phyloP scores from a whole-genome alignment of 2,888 invertebrate genomes.

The Campoplex capitator region DNA sequence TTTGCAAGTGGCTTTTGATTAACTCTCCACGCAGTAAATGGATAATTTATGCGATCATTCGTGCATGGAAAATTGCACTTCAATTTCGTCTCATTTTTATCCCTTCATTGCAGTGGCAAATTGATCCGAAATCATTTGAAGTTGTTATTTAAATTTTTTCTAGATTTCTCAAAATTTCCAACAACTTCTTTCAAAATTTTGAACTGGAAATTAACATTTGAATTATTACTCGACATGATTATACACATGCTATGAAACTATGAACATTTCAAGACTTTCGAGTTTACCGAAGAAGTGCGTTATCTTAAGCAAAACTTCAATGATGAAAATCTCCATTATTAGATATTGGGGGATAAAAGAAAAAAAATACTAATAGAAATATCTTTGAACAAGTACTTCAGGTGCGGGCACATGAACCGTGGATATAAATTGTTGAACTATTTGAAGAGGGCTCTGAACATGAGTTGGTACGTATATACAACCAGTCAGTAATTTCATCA shows the following conservation, averaged over 20 bases:
- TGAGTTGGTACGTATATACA: too few species aligned
- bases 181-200: not conserved
- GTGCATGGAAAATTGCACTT: not conserved
- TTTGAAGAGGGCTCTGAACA: too few species aligned
- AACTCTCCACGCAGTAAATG: not conserved
- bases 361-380: too few species aligned
- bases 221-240: not conserved
- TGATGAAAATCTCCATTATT: not conserved
- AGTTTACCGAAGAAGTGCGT: not conserved
- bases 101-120: not conserved
- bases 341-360: too few species aligned
- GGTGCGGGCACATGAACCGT: too few species aligned
- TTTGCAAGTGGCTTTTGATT: slow-evolving; percentile 1
- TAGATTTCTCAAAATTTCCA: not conserved
- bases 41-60: not conserved
- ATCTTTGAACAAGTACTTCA: too few species aligned
- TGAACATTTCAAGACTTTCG: not conserved
- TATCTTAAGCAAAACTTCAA: too few species aligned
- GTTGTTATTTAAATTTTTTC: not conserved
- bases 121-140: not conserved
- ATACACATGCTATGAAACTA: not conserved
- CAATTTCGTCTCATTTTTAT: not conserved
- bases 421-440: too few species aligned
- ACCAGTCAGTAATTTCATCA: too few species aligned
- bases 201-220: not conserved